These are phyloP conservation scores for Ceriagrion tenellum DNA, from an alignment of 2,888 invertebrate genomes.

Conservation along the genomic window DNA sequence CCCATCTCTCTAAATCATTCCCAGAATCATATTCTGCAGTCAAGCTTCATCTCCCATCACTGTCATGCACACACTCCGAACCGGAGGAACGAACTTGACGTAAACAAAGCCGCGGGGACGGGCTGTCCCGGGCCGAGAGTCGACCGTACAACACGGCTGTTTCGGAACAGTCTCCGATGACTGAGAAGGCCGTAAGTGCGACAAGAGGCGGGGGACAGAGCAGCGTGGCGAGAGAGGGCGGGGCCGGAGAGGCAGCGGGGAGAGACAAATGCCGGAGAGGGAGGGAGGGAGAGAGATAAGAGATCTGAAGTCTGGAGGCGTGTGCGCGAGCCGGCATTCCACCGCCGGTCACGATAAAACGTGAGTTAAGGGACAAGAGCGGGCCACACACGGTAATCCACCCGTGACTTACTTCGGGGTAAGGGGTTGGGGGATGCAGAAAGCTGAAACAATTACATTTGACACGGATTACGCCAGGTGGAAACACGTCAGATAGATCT, in stretches of 20 bases:
- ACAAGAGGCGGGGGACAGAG: neutral
- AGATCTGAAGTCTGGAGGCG: neutral
- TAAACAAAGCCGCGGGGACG: neutral
- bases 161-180: neutral
- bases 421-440: too few species aligned
- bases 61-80: neutral
- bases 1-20: too few species aligned
- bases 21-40: too few species aligned
- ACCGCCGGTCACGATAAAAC: constrained; percentile 38
- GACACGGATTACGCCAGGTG: constrained; percentile 13
- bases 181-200: neutral
- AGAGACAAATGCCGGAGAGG: neutral
- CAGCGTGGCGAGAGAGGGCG: neutral
- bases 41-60: neutral
- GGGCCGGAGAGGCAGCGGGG: neutral
- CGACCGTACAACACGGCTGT: neutral
- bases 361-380: neutral
- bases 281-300: neutral
- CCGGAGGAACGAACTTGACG: neutral
- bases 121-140: neutral
- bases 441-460: neutral
- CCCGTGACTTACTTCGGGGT: constrained; percentile 44
- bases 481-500: constrained; percentile 11
- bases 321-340: constrained; percentile 26
- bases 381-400: neutral